These are phyloP conservation scores for Gallirallus australis DNA, from an alignment of 2,797 vertebrate species.

Conservation along the genomic window DNA sequence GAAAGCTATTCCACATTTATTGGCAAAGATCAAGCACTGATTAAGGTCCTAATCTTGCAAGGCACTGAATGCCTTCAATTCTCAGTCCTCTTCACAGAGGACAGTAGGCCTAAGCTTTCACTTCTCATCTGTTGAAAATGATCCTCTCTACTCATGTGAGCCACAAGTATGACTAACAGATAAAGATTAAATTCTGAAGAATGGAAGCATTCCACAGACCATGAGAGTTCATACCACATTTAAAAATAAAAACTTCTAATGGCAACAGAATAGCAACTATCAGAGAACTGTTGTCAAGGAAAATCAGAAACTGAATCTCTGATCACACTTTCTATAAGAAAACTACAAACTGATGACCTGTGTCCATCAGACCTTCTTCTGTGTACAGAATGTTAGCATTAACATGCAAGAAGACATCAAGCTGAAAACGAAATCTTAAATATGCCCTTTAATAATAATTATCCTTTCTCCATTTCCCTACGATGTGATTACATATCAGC, in stretches of 20 bases:
- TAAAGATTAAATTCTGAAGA: background rate
- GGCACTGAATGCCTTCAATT: background rate
- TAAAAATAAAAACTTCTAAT: background rate
- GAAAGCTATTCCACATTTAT: background rate
- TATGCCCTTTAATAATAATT: background rate
- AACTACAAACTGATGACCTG: background rate
- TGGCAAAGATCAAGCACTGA: background rate
- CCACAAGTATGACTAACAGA: background rate
- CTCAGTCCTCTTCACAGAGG: background rate
- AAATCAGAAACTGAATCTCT: background rate
- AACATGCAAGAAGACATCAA: background rate
- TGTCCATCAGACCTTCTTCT: background rate
- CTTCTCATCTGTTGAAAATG: background rate
- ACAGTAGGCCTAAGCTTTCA: background rate
- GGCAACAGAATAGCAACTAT: background rate
- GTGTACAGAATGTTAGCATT: background rate
- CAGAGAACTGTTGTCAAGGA: background rate
- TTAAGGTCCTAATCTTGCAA: background rate
- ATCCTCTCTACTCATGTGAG: background rate
- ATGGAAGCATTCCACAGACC: background rate
- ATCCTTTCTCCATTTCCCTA: background rate
- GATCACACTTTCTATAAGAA: background rate
- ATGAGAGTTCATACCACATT: background rate
- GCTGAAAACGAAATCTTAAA: background rate
- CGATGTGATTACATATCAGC: background rate